A percentile compares a stretch with the other conserved stretches of the same genome.
These are phyloP conservation scores for Corydoras sp. DNA, from an alignment of 2,113 vertebrate genomes.

Conservation along the genomic window DNA sequence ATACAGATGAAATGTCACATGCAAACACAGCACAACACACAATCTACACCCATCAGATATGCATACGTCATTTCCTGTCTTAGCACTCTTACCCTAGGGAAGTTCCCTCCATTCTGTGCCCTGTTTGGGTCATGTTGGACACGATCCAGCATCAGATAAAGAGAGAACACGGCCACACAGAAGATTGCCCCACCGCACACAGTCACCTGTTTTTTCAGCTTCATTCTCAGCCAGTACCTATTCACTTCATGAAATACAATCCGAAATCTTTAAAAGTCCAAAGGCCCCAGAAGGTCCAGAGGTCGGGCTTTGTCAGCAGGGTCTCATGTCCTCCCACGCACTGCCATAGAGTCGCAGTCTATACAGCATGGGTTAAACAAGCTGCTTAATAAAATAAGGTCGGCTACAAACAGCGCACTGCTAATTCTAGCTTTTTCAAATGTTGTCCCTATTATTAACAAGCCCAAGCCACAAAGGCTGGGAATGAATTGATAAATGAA, in stretches of 20 bases:
- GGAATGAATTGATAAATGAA: conserved; percentile 39
- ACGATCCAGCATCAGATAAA: conserved; percentile 97
- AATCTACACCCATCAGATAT: background rate
- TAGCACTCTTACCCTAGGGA: conserved; percentile 80
- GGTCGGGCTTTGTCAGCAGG: conserved; percentile 29
- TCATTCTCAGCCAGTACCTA: conserved; percentile 68
- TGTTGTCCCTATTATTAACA: conserved; percentile 60
- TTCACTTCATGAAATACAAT: conserved; percentile 9
- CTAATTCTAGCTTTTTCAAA: conserved; percentile 58
- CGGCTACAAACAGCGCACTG: conserved; percentile 56
- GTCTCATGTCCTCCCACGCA: conserved; percentile 45
- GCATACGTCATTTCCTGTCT: too few relatives aligned
- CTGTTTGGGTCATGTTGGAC: conserved; percentile 90
- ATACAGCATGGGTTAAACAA: conserved; percentile 41
- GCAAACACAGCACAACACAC: background rate
- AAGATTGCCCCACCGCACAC: conserved; percentile 95
- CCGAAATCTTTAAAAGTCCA: conserved; percentile 28
- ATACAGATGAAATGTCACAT: too few relatives aligned
- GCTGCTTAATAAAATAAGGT: conserved; percentile 49
- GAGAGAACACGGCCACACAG: conserved; percentile 96
- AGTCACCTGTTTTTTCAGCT: conserved; percentile 97
- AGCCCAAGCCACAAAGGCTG: conserved; percentile 55
- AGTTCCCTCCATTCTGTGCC: conserved; percentile 84
- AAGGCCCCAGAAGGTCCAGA: conserved; percentile 23
- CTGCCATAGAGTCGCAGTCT: conserved; percentile 50